phyloP scores from a whole-genome alignment of 35 echinoderm and acorn worm genomes.

The Acanthaster planci region DNA sequence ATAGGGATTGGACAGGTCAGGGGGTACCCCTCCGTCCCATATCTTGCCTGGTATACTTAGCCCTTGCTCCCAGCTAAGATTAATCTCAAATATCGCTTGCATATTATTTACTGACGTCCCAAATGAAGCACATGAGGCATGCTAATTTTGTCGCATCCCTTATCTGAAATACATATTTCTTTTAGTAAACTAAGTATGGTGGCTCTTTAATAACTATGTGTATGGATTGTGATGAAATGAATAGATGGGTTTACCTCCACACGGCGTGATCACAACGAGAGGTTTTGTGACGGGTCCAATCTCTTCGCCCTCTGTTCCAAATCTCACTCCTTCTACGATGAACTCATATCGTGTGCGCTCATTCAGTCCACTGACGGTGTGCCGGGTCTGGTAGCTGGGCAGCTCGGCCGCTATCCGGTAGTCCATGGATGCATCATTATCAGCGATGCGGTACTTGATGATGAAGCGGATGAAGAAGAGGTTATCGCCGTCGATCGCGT shows the following conservation, averaged over 20 bases:
- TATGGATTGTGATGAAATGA: not conserved
- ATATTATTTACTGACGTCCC: too few relatives aligned
- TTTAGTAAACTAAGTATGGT: too few relatives aligned
- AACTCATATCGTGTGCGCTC: slow-evolving; percentile 69
- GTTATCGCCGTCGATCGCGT: not conserved
- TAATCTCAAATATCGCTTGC: too few relatives aligned
- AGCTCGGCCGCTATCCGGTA: slow-evolving; percentile 36
- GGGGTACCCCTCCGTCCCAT: too few relatives aligned
- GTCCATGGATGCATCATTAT: not conserved
- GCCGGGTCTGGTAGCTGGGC: slow-evolving; percentile 36
- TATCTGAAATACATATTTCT: too few relatives aligned
- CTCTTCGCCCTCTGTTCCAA: slow-evolving; percentile 30
- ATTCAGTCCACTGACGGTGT: slow-evolving; percentile 43
- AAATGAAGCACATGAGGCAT: too few relatives aligned
- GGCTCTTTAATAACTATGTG: not conserved
- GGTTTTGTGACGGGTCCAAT: slow-evolving; percentile 36
- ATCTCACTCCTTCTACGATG: slow-evolving; percentile 49
- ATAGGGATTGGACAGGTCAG: too few relatives aligned
- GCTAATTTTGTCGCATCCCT: too few relatives aligned
- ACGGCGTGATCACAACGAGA: slow-evolving; percentile 48
- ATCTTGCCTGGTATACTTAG: too few relatives aligned
- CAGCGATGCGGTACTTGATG: slow-evolving; percentile 41
- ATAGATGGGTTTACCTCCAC: slow-evolving; percentile 73
- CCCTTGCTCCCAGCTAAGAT: too few relatives aligned
- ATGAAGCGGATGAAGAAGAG: slow-evolving; percentile 7